phyloP scores from a whole-genome alignment of 2,888 invertebrate genomes.

The Diogma glabrata region DNA sequence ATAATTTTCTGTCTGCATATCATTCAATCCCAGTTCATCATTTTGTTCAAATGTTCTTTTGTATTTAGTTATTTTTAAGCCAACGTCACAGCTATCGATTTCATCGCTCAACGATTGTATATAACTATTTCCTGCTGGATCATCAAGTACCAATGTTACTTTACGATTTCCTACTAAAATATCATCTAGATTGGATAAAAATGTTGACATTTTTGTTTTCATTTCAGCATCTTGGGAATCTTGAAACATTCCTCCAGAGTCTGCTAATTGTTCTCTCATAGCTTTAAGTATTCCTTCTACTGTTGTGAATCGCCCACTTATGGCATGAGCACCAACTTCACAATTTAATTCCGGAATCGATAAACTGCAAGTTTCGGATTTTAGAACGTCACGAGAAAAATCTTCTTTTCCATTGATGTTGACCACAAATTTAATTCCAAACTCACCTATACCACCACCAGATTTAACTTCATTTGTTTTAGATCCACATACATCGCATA shows the following conservation, averaged over 20 bases:
- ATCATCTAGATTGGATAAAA: slow-evolving; percentile 34
- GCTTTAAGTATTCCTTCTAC: slow-evolving; percentile 79
- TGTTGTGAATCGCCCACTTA: slow-evolving; percentile 91
- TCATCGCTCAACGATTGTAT: slow-evolving; percentile 67
- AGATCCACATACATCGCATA: slow-evolving; percentile 81
- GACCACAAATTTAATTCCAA: slow-evolving; percentile 68
- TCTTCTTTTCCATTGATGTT: slow-evolving; percentile 58
- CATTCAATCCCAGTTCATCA: slow-evolving; percentile 89
- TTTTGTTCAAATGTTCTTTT: slow-evolving; percentile 82
- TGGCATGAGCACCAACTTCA: slow-evolving; percentile 70
- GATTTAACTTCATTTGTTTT: slow-evolving; percentile 95
- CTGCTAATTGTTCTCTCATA: slow-evolving; percentile 62
- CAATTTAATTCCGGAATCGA: slow-evolving; percentile 80
- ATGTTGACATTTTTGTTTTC: slow-evolving; percentile 42
- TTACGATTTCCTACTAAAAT: slow-evolving; percentile 48
- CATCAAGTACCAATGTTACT: slow-evolving; percentile 77
- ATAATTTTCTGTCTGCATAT: slow-evolving; percentile 90
- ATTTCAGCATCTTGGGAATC: slow-evolving; percentile 53
- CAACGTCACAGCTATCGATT: slow-evolving; percentile 51
- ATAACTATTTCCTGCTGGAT: slow-evolving; percentile 96
- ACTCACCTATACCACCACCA: slow-evolving; percentile 74
- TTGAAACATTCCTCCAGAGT: slow-evolving; percentile 54
- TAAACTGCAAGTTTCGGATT: slow-evolving; percentile 75
- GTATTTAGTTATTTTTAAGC: slow-evolving; percentile 65
- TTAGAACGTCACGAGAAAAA: slow-evolving; percentile 85